Evolutionary conservation across 2,797 vertebrate species (phyloP), one percentile per base, ranked within the genome.

Genomic region (Pelobates cultripes): DNA sequence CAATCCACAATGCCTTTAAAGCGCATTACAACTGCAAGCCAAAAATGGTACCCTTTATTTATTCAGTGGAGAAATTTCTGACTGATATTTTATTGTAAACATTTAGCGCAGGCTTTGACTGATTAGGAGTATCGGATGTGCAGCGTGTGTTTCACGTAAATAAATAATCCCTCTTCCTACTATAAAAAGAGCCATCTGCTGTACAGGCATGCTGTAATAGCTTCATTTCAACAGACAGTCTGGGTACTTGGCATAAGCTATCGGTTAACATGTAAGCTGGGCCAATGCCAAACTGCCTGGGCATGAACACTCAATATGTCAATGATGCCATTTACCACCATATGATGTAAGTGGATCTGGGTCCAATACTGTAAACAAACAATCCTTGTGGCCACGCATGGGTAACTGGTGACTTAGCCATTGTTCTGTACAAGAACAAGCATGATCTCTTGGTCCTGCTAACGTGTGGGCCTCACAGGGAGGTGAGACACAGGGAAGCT

Each of bases 331-430:
- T 81, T 57, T 53, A 76, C 61, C 72, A 66, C 40, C n/a, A 61
- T 47, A 42, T 80, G 57, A 72, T 67, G 60, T 79, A 60, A 76
- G 47, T 13, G 60, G 45, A 71, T 57, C 47, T 15, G 17, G 15
- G 75, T 84, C 77, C 82, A 80, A 43, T 17, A 10, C 69, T 71
- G 57, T 55, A 41, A 57, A 40, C 14, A 28, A 47, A 43, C 72
- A 70, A 72, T 74, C 72, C 81, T 69, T 53, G 40, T 28, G 44
- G 41, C 64, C 64, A 9, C 55, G 42, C 53, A 43, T 15, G 5
- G 51, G 71, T 0, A n/a, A 41, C 76, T 1, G 53, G 40, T 14
- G 53, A 43, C 43, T 74, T 61, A 15, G 57, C 14, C 1, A 61
- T 61, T 61, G 57, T 61, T 40, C 42, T 69, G 12, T 44, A n/a